Conservation (phyloP, 2,113 vertebrate genomes). For the Copsychus sechellarum region DNA sequence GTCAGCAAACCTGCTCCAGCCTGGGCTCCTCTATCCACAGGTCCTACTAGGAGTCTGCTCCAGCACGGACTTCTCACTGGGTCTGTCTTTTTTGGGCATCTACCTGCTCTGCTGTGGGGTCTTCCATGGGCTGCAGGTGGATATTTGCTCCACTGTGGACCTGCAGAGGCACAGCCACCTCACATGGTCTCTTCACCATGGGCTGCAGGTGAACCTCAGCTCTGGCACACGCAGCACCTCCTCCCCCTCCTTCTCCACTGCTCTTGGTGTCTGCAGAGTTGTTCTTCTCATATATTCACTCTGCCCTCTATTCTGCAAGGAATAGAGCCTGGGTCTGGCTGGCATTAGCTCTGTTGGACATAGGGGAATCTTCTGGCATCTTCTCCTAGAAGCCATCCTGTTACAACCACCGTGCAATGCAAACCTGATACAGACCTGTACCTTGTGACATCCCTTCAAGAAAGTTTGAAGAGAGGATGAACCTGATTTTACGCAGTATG, state of each 20-base stretch:
- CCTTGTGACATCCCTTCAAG: not conserved
- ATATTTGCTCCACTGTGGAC: not conserved
- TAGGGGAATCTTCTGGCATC: not conserved
- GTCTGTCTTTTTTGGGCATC: not conserved
- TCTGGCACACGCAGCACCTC: not conserved
- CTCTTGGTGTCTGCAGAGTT: not conserved
- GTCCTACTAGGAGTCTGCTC: not conserved
- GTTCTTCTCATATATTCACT: accelerated
- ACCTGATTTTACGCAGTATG: not conserved
- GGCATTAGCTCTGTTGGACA: not conserved
- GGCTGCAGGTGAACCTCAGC: not conserved
- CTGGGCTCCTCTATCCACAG: not conserved
- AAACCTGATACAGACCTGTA: not conserved
- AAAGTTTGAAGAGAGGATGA: not conserved
- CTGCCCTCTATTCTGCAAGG: not conserved
- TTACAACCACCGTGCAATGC: not conserved
- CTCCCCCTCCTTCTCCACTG: not conserved
- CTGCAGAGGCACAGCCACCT: not conserved
- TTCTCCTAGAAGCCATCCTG: not conserved
- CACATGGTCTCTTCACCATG: not conserved
- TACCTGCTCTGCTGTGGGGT: not conserved
- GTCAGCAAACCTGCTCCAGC: not conserved
- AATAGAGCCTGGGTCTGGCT: not conserved
- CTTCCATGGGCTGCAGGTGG: not conserved
- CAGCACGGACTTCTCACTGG: not conserved